Evolutionary conservation across 2,113 vertebrate genomes (phyloP).

Genomic region (Scatophagus argus): DNA sequence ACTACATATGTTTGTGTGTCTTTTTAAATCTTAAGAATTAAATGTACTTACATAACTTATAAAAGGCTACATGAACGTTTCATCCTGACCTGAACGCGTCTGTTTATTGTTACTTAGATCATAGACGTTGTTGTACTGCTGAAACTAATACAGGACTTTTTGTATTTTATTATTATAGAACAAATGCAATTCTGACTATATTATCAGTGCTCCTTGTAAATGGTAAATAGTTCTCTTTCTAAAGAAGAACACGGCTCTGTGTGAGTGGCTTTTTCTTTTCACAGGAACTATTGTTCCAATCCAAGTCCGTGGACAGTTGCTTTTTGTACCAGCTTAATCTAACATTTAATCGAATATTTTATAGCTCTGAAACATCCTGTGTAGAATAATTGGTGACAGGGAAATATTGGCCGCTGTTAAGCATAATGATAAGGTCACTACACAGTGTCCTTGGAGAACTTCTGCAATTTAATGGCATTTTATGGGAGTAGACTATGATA

Average conservation of each 20-base stretch:
- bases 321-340: background rate
- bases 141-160: background rate
- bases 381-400: background rate
- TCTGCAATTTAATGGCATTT: background rate
- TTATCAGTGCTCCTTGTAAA: background rate
- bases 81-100: background rate
- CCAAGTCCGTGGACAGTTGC: background rate
- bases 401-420: background rate
- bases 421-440: background rate
- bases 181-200: background rate
- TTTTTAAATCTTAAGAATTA: background rate
- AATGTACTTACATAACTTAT: background rate
- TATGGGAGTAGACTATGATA: conserved; percentile 1
- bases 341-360: background rate
- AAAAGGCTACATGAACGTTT: background rate
- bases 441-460: conserved; percentile 7
- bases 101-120: background rate
- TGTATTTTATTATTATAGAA: background rate
- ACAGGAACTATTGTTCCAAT: background rate
- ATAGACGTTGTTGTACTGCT: background rate
- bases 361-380: background rate
- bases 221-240: background rate
- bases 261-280: background rate
- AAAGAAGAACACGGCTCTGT: background rate
- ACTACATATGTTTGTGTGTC: background rate